These are phyloP conservation scores for Ptychadena robeensis DNA, from an alignment of 2,797 vertebrate species.

Conservation along the genomic window DNA sequence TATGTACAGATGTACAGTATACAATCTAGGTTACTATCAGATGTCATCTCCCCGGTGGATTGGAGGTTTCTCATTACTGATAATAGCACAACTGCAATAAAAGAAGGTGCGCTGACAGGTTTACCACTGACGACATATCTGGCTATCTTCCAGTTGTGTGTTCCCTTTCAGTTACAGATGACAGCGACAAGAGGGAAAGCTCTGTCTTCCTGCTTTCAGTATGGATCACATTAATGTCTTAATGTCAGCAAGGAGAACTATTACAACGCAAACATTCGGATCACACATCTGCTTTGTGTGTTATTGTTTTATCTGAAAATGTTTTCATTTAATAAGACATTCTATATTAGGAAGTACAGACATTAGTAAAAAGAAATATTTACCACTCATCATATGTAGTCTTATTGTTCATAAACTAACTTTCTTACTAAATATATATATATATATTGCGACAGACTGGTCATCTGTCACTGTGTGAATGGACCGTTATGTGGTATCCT, in stretches of 20 bases:
- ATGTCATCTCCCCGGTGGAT: slow-evolving; percentile 17
- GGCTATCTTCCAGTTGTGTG: slow-evolving; percentile 32
- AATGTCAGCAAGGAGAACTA: slow-evolving; percentile 56
- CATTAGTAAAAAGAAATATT: slow-evolving; percentile 3
- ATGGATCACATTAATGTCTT: slow-evolving; percentile 59
- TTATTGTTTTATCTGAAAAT: slow-evolving; percentile 64
- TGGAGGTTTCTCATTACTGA: neutral
- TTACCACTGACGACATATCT: slow-evolving; percentile 5
- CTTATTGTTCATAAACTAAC: no score
- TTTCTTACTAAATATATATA: no score
- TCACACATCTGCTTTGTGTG: slow-evolving; percentile 62
- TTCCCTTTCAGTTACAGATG: slow-evolving; percentile 52
- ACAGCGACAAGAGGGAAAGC: slow-evolving; percentile 40
- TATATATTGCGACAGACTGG: no score
- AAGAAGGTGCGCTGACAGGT: slow-evolving; percentile 25
- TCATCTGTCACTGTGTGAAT: no score
- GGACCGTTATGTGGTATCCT: no score
- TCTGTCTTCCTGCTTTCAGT: slow-evolving; percentile 60
- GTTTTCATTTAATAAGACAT: slow-evolving; percentile 46
- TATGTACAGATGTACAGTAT: slow-evolving; percentile 28
- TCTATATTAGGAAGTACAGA: slow-evolving; percentile 34
- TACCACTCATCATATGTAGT: slow-evolving; percentile 31
- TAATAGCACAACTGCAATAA: slow-evolving; percentile 41
- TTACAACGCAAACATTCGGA: slow-evolving; percentile 39
- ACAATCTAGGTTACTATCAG: slow-evolving; percentile 55